Conservation (phyloP, 2,888 invertebrate species). For the Acanthosepion esculentum region DNA sequence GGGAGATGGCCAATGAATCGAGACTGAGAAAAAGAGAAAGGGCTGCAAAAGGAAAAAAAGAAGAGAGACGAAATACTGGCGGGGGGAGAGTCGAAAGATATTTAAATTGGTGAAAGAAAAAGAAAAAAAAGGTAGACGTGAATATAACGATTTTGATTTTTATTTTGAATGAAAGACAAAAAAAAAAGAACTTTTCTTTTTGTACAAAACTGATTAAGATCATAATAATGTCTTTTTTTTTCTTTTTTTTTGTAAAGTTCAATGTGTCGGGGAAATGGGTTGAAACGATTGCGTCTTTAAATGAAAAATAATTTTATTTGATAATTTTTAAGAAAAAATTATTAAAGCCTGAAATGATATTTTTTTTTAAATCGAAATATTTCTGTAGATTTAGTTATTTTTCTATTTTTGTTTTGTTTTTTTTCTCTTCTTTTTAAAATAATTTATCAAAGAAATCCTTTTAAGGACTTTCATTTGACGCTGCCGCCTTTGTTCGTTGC, state of each 20-base stretch:
- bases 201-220: background rate
- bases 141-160: background rate
- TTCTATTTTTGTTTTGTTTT: no score
- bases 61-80: background rate
- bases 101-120: background rate
- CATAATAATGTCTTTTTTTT: background rate
- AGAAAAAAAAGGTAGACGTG: background rate
- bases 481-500: background rate
- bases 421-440: background rate
- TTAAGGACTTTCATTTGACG: background rate
- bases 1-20: background rate
- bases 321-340: background rate
- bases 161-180: background rate
- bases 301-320: background rate
- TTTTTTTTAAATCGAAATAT: slow-evolving; percentile 33
- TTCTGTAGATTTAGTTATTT: background rate
- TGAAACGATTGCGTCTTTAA: slow-evolving; percentile 4
- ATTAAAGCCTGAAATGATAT: background rate
- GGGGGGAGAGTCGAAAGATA: background rate
- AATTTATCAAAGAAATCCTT: background rate
- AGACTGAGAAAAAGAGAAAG: background rate
- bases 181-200: background rate
- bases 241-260: background rate
- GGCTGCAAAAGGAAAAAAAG: background rate
- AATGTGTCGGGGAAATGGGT: background rate